Conservation (phyloP, 2,113 vertebrate genomes). For the Equus przewalskii region DNA sequence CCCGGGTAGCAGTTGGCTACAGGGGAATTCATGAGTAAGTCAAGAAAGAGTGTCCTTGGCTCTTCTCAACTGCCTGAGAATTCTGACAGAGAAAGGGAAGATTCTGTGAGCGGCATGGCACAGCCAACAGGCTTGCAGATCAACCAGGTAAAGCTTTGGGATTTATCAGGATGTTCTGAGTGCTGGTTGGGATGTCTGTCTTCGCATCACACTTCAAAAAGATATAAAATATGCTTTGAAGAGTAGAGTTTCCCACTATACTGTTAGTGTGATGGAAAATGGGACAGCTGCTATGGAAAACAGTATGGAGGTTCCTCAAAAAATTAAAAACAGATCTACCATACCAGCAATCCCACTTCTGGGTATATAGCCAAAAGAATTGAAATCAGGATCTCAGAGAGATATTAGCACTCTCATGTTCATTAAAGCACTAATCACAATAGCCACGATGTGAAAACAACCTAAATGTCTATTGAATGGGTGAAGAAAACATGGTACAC, state of each 20-base stretch:
- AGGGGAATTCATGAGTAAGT: neutral
- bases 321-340: slow-evolving; percentile 42
- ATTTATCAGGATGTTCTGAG: neutral
- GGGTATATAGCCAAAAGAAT: neutral
- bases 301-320: neutral
- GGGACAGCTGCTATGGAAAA: neutral
- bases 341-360: neutral
- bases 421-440: neutral
- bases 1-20: neutral
- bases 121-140: neutral
- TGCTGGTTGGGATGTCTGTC: neutral
- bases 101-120: neutral
- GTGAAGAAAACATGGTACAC: neutral
- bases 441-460: neutral
- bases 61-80: neutral
- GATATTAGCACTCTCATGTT: neutral
- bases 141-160: neutral
- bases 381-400: slow-evolving; percentile 13
- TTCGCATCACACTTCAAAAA: neutral
- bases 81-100: neutral
- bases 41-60: neutral
- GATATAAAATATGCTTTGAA: neutral
- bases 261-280: neutral
- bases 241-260: neutral
- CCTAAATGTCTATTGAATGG: neutral